phyloP scores from a whole-genome alignment of 2,888 invertebrate species.

The Lissocephala sabroskyi region DNA sequence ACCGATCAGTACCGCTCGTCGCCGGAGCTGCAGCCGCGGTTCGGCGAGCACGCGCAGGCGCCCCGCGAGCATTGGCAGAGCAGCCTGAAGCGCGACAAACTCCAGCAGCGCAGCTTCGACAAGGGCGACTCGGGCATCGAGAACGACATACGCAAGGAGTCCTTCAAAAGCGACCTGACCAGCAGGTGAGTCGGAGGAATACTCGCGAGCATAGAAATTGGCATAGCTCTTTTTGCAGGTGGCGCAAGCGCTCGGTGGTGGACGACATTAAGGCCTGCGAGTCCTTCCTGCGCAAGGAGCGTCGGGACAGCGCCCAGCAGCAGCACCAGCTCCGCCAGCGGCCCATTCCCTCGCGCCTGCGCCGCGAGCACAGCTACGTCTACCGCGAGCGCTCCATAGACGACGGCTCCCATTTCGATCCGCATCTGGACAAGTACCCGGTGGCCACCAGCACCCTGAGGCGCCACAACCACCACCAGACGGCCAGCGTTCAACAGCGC shows the following conservation, averaged over 20 bases:
- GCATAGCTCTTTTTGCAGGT: constrained; percentile 40
- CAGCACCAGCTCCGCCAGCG: constrained; percentile 56
- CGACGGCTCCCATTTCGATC: constrained; percentile 79
- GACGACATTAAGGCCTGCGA: constrained; percentile 82
- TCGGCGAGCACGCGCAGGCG: neutral
- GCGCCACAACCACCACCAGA: constrained; percentile 50
- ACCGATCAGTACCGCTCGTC: constrained; percentile 76
- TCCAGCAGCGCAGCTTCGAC: constrained; percentile 73
- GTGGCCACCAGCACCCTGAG: constrained; percentile 72
- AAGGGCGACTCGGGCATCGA: constrained; percentile 85
- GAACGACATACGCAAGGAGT: constrained; percentile 84
- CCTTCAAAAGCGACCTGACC: constrained; percentile 75
- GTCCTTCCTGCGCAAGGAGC: constrained; percentile 81
- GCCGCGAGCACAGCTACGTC: constrained; percentile 74
- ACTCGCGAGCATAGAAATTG: neutral
- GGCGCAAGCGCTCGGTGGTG: constrained; percentile 73
- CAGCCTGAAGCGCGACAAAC: constrained; percentile 74
- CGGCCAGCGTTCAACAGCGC: constrained; percentile 27
- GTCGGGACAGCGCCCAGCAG: constrained; percentile 80
- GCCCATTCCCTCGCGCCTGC: constrained; percentile 39
- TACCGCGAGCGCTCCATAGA: constrained; percentile 78
- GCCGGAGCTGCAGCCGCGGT: constrained; percentile 75
- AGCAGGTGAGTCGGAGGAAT: constrained; percentile 50
- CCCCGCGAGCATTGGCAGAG: constrained; percentile 77
- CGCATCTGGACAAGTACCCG: constrained; percentile 76